These are phyloP conservation scores for Sebastes taczanowskii DNA, from an alignment of 2,797 vertebrate species.

Conservation along the genomic window DNA sequence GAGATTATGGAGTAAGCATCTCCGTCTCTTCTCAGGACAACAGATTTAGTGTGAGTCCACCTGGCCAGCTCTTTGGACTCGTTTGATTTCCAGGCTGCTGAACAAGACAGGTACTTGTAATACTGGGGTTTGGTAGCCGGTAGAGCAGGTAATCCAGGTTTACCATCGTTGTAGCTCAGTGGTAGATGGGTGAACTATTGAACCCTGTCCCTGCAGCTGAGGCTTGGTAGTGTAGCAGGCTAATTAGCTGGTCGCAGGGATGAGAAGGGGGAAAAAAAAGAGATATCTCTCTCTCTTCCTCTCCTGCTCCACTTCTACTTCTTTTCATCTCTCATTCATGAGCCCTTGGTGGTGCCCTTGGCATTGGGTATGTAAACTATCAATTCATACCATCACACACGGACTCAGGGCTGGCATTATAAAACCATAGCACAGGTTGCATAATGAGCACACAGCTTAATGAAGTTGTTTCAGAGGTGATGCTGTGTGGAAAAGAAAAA, in stretches of 20 bases:
- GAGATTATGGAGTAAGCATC: neutral
- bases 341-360: constrained; percentile 81
- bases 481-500: constrained; percentile 47
- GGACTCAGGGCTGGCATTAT: constrained; percentile 62
- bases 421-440: constrained; percentile 55
- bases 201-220: constrained; percentile 73
- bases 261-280: constrained; percentile 30
- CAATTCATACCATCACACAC: constrained; percentile 67
- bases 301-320: constrained; percentile 61
- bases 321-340: constrained; percentile 81
- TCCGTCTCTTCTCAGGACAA: constrained; percentile 21
- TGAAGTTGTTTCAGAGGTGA: constrained; percentile 68
- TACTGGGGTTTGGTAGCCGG: constrained; percentile 56
- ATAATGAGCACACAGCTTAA: constrained; percentile 69
- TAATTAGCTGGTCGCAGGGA: constrained; percentile 75
- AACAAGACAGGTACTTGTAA: constrained; percentile 70
- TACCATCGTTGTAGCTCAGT: constrained; percentile 68
- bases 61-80: constrained; percentile 46
- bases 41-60: constrained; percentile 33
- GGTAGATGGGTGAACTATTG: constrained; percentile 77
- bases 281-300: constrained; percentile 51
- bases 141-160: constrained; percentile 76
- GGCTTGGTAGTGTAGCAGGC: constrained; percentile 58
- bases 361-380: constrained; percentile 78
- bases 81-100: constrained; percentile 59